Conservation (phyloP, 2,797 vertebrate species). For the Lacerta agilis region DNA sequence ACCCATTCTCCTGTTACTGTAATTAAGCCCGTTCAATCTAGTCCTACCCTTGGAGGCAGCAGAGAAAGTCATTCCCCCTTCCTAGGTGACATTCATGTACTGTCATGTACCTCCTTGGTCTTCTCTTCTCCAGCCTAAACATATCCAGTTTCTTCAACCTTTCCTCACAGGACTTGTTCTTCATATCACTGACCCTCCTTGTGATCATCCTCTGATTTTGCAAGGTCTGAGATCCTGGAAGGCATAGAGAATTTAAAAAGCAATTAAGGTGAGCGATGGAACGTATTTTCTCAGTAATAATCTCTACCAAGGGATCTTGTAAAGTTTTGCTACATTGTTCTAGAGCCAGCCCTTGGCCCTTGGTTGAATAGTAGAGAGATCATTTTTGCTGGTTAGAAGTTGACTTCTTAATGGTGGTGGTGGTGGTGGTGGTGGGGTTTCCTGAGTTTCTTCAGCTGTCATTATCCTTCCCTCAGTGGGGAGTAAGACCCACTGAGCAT, state of each 20-base stretch:
- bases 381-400: background rate
- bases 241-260: slow-evolving; percentile 36
- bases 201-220: slow-evolving; percentile 8
- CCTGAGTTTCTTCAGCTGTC: accelerated
- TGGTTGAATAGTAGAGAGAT: background rate
- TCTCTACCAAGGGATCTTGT: accelerated
- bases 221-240: slow-evolving; percentile 30
- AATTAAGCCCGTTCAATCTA: background rate
- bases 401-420: background rate
- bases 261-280: slow-evolving; percentile 44
- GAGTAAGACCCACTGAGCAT: accelerated
- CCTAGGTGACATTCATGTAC: background rate
- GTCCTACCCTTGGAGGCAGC: background rate
- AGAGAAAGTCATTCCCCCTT: background rate
- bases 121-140: background rate
- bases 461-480: background rate
- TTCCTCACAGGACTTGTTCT: background rate
- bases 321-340: background rate
- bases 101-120: background rate
- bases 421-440: accelerated
- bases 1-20: background rate
- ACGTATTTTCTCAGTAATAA: background rate
- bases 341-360: background rate
- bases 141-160: background rate
- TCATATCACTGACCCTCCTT: background rate